A percentile compares a stretch with the other conserved stretches of the same genome.
Evolutionary conservation across 2,113 vertebrate species (phyloP).

Genomic region (Labrus mixtus): DNA sequence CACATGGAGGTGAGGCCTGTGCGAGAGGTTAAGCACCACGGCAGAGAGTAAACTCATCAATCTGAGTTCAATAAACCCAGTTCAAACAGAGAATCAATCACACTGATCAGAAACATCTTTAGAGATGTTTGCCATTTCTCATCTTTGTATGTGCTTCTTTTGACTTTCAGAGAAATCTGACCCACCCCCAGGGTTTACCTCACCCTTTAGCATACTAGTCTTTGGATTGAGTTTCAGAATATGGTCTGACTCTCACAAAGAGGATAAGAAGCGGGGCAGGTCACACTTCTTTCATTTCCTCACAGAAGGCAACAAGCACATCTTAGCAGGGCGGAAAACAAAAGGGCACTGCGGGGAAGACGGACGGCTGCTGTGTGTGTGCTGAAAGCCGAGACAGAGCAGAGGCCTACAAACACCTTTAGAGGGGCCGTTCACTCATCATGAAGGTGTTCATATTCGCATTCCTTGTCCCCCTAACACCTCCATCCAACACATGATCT

Average conservation of each 20-base stretch:
- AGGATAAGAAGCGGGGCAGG: conserved; percentile 63
- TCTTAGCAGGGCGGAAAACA: conserved; percentile 65
- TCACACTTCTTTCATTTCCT: conserved; percentile 72
- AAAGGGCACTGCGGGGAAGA: conserved; percentile 66
- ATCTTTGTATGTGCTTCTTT: conserved; percentile 7
- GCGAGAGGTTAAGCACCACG: conserved; percentile 61
- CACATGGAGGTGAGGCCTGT: conserved; percentile 57
- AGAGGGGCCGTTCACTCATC: conserved; percentile 34
- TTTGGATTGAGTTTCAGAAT: conserved; percentile 70
- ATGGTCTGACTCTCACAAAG: conserved; percentile 56
- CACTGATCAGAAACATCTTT: conserved; percentile 61
- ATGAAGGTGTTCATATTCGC: conserved; percentile 56
- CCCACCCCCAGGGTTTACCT: no score
- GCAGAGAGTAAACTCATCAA: conserved; percentile 51
- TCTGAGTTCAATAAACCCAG: conserved; percentile 38
- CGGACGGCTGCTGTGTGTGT: conserved; percentile 70
- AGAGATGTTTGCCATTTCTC: conserved; percentile 14
- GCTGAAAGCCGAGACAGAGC: conserved; percentile 68
- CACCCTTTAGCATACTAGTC: conserved; percentile 18
- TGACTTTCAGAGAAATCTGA: conserved; percentile 32
- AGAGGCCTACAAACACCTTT: conserved; percentile 56
- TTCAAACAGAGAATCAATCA: conserved; percentile 56
- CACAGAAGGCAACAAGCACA: conserved; percentile 58
- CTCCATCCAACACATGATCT: conserved; percentile 23
- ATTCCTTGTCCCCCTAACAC: conserved; percentile 44